Base-by-base conservation (phyloP, 1,140 invertebrate genomes). In the Diorhabda carinulata region DNA sequence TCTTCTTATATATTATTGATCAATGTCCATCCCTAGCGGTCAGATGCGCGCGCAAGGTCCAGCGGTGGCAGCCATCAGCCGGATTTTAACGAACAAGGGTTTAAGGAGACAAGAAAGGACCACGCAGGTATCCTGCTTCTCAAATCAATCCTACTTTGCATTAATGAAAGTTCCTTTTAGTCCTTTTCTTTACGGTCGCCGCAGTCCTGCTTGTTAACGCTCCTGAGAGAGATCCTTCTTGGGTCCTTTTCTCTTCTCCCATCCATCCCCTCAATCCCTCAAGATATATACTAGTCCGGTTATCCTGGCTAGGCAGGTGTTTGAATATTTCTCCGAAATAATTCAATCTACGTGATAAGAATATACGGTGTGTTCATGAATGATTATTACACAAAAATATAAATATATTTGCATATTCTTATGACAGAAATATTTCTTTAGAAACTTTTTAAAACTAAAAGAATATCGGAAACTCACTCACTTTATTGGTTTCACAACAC, bases 1-100 rank as follows among this genome's bases (percentile, higher is more conserved):
- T 79, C 78, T 79, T 79, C 78, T 79, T 79, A 52, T 52, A n/a
- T 52, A 79, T 78, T 79, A 79, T 79, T 79, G 78, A 79, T 79
- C 78, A 79, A 76, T 79, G 78, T 80, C 77, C 77, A 78, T 73
- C 73, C 76, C 72, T 75, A 77, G 71, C 75, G 78, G 78, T 80
- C 78, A 80, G 64, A 73, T 73, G 72, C 69, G 72, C 70, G 72
- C 70, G 70, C 68, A 72, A 64, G 58, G 70, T 72, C 70, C 72
- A 64, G 70, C 64, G 57, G 69, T 25, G 66, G 60, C 72, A 68
- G 69, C 72, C 42, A 56, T 68, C 62, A 10, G 42, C 62, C 47
- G 47, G 47, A 6, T 52, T 52, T 52, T 52, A 25, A 25, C 25
- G 25, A 25, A 25, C 6, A n/a, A n/a, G 44, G 61, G 10, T 43